These are phyloP conservation scores for Dunckerocampus dactyliophorus DNA, from an alignment of 2,113 vertebrate genomes.

Conservation along the genomic window DNA sequence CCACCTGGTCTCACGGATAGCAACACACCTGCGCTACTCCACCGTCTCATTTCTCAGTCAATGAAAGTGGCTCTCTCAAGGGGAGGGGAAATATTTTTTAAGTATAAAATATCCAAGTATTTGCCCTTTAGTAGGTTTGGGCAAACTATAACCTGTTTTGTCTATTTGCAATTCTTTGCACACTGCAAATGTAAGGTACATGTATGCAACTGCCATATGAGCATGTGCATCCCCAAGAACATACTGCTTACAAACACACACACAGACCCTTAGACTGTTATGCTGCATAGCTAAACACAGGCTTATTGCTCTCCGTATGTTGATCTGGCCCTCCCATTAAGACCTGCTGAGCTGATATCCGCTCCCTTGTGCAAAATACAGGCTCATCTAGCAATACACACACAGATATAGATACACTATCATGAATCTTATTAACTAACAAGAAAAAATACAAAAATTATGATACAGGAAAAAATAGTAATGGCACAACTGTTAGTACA, in stretches of 20 bases:
- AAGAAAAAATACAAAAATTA: no score
- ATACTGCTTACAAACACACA: neutral
- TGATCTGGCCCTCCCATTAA: constrained; percentile 59
- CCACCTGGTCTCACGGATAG: constrained; percentile 18
- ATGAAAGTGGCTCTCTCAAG: neutral
- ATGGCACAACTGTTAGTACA: no score
- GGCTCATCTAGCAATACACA: constrained; percentile 1
- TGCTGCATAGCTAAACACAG: constrained; percentile 46
- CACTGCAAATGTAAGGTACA: neutral
- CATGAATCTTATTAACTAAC: no score
- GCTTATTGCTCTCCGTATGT: constrained; percentile 52
- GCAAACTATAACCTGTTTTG: no score
- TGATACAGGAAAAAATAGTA: no score
- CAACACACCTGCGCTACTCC: neutral
- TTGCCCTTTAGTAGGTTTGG: no score
- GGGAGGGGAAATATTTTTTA: neutral
- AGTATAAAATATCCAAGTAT: no score
- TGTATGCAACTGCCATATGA: constrained; percentile 5
- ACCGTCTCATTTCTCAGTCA: constrained; percentile 2
- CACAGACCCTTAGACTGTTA: constrained; percentile 34
- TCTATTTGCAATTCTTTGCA: no score
- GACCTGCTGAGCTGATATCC: constrained; percentile 62
- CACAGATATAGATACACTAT: neutral
- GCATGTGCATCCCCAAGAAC: constrained; percentile 3
- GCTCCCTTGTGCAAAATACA: constrained; percentile 23